phyloP scores from a whole-genome alignment of 2,797 vertebrate species.

The Anguilla obscura region DNA sequence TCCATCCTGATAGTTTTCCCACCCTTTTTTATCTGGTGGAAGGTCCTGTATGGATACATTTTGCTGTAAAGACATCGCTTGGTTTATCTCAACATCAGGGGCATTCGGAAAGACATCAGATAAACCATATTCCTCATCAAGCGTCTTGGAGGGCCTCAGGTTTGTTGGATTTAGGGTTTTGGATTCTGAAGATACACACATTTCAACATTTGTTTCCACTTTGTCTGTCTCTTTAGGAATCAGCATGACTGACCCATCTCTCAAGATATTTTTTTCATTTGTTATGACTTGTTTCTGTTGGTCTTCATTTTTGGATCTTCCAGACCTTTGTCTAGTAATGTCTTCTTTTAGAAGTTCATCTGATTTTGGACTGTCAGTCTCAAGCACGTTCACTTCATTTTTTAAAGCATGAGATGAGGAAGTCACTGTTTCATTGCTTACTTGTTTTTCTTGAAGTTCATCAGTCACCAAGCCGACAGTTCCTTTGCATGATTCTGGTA shows the following conservation, averaged over 20 bases:
- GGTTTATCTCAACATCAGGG: neutral
- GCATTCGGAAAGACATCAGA: conserved; percentile 9
- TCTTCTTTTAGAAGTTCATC: neutral
- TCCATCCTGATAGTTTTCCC: neutral
- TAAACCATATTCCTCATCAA: neutral
- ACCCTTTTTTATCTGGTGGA: neutral
- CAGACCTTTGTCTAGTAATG: neutral
- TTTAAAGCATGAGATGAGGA: neutral
- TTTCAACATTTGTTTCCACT: neutral
- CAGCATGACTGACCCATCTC: neutral
- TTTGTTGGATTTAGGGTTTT: neutral
- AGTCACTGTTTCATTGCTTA: neutral
- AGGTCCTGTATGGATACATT: neutral
- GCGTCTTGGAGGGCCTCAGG: neutral
- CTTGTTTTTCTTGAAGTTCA: conserved; percentile 12
- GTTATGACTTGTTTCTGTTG: neutral
- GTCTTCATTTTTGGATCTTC: neutral
- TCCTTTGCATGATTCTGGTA: conserved; percentile 15
- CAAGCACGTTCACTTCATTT: neutral
- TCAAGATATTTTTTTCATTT: neutral
- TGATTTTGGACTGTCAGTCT: neutral
- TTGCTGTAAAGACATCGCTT: conserved; percentile 11
- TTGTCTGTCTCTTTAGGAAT: neutral
- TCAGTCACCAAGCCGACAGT: neutral
- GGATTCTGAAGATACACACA: conserved; percentile 16